These are phyloP conservation scores for Etheostoma spectabile DNA, from an alignment of 2,113 vertebrate species.

Conservation along the genomic window DNA sequence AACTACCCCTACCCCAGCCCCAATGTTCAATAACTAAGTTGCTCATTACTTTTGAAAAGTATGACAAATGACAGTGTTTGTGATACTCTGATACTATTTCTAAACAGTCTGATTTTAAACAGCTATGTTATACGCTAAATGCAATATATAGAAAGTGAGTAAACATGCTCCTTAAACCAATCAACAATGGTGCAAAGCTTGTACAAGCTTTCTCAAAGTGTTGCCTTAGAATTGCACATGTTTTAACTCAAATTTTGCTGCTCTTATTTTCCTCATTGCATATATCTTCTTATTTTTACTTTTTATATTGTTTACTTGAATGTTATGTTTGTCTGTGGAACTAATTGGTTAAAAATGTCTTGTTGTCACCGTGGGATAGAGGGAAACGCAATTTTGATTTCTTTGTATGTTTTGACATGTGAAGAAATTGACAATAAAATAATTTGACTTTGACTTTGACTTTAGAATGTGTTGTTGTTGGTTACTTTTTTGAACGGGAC, in stretches of 20 bases:
- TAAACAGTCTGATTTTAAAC: conserved; percentile 23
- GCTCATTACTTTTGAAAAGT: conserved; percentile 43
- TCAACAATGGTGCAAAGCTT: neutral
- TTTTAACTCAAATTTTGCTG: too few relatives aligned
- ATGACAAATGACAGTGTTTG: conserved; percentile 50
- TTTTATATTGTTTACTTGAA: too few relatives aligned
- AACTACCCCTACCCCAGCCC: conserved; percentile 31
- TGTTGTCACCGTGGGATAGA: too few relatives aligned
- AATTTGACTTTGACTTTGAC: too few relatives aligned
- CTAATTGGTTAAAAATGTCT: too few relatives aligned
- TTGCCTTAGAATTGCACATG: too few relatives aligned
- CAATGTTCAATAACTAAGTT: conserved; percentile 40
- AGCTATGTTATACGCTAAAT: neutral
- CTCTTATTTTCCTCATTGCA: too few relatives aligned
- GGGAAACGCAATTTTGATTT: too few relatives aligned
- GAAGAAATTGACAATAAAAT: too few relatives aligned
- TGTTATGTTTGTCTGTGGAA: too few relatives aligned
- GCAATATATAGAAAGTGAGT: neutral
- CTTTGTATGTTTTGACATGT: too few relatives aligned
- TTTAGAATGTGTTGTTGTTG: conserved; percentile 21
- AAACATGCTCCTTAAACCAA: neutral
- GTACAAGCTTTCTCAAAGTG: conserved; percentile 1
- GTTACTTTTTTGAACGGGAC: conserved; percentile 17
- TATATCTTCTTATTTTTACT: too few relatives aligned
- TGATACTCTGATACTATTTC: conserved; percentile 5